Conservation (phyloP, 2,888 invertebrate species). For the Branchipolynoe longqiensis region DNA sequence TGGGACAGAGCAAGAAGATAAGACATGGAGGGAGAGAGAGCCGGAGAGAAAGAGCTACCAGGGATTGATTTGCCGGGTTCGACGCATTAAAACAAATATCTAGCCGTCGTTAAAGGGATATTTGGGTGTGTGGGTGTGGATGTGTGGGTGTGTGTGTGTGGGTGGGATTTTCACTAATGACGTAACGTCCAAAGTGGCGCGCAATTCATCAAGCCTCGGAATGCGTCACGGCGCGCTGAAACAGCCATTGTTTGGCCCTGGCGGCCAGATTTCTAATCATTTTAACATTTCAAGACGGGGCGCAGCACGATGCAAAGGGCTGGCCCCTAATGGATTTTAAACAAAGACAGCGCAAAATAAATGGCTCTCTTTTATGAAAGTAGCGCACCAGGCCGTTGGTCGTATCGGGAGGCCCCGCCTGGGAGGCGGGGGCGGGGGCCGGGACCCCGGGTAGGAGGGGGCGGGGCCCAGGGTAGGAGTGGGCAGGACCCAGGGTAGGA, state of each 20-base stretch:
- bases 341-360: constrained; percentile 57
- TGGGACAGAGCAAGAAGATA: no score
- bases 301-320: constrained; percentile 26
- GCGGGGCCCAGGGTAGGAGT: no score
- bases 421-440: no score
- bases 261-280: constrained; percentile 27
- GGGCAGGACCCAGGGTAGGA: no score
- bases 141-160: constrained; percentile 9
- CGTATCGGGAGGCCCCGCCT: no score
- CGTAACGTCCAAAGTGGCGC: background rate
- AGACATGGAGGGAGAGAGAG: no score
- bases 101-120: no score
- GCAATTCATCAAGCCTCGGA: constrained; percentile 40
- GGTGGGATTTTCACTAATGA: constrained; percentile 33
- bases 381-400: no score
- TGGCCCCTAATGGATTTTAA: constrained; percentile 49
- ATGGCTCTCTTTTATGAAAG: constrained; percentile 49
- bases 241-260: constrained; percentile 25
- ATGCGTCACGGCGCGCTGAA: constrained; percentile 22
- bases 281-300: constrained; percentile 46
- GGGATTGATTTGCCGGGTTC: background rate
- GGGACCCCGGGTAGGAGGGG: no score
- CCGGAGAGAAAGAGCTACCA: no score
- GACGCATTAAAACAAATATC: no score
- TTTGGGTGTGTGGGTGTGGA: no score